Conservation (phyloP, 2,888 invertebrate genomes). For the Graphium colonna region DNA sequence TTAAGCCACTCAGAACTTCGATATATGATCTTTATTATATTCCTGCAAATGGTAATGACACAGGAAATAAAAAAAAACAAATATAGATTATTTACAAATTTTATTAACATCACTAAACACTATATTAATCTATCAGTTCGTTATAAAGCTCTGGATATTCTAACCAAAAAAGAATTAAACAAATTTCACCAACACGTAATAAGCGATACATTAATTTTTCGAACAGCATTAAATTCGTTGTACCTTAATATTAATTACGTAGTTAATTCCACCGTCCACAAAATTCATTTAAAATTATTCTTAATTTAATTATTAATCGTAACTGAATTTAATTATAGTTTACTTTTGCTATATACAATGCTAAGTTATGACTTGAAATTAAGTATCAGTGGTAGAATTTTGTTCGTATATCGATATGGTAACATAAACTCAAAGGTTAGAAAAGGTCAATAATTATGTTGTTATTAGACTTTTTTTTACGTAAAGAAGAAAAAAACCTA, state of each 20-base stretch:
- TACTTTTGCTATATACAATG: constrained; percentile 30
- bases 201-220: neutral
- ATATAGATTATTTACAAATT: constrained; percentile 46
- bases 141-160: constrained; percentile 46
- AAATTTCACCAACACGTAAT: constrained; percentile 29
- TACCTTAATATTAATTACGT: neutral
- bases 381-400: neutral
- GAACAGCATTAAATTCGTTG: neutral
- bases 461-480: too few relatives aligned
- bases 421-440: constrained; percentile 18
- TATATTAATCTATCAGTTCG: constrained; percentile 78
- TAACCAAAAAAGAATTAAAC: constrained; percentile 29
- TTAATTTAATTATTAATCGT: constrained; percentile 33
- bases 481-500: too few relatives aligned
- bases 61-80: constrained; percentile 26
- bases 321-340: constrained; percentile 55
- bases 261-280: neutral
- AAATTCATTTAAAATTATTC: neutral
- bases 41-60: too few relatives aligned
- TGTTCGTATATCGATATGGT: constrained; percentile 26
- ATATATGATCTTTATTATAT: too few relatives aligned
- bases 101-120: constrained; percentile 55
- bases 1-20: too few relatives aligned
- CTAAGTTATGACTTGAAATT: constrained; percentile 9
- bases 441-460: neutral